A percentile compares a stretch with the other conserved stretches of the same genome.
Evolutionary conservation across 2,888 invertebrate species (phyloP).

Genomic region (Fragum fragum): DNA sequence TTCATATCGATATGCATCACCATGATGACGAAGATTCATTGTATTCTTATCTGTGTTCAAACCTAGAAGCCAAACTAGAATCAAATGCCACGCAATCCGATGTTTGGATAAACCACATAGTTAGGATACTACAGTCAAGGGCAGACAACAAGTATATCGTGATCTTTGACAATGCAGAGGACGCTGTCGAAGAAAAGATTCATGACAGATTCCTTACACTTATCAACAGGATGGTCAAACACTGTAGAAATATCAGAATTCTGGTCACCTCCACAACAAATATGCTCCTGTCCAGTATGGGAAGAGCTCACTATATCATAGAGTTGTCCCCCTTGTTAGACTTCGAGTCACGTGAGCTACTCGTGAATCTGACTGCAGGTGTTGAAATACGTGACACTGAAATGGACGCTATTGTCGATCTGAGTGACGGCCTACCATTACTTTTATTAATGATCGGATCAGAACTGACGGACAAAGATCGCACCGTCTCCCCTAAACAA

Average conservation of each 20-base stretch:
- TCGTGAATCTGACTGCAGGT: neutral
- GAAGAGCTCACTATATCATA: conserved; percentile 13
- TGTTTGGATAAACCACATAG: conserved; percentile 27
- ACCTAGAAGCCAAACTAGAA: neutral
- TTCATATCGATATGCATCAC: conserved; percentile 7
- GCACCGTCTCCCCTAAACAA: conserved; percentile 5
- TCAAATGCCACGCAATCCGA: neutral
- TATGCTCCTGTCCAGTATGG: conserved; percentile 12
- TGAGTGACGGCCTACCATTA: conserved; percentile 42
- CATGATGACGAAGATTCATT: conserved; percentile 10
- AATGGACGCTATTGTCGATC: conserved; percentile 14
- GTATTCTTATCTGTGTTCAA: conserved; percentile 15
- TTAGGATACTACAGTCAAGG: neutral
- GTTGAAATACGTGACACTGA: conserved; percentile 9
- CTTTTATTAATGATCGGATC: conserved; percentile 32
- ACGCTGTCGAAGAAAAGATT: conserved; percentile 25
- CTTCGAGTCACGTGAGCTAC: conserved; percentile 16
- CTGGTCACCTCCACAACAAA: conserved; percentile 28
- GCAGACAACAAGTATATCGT: neutral
- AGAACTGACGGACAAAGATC: conserved; percentile 21
- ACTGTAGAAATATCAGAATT: conserved; percentile 30
- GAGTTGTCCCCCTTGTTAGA: conserved; percentile 19
- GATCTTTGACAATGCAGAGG: conserved; percentile 40
- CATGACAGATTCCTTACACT: conserved; percentile 23
- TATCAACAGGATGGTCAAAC: conserved; percentile 11